Evolutionary conservation across 2,888 invertebrate species (phyloP), one percentile per base, ranked within the genome.

Genomic region (Clivina fossor): DNA sequence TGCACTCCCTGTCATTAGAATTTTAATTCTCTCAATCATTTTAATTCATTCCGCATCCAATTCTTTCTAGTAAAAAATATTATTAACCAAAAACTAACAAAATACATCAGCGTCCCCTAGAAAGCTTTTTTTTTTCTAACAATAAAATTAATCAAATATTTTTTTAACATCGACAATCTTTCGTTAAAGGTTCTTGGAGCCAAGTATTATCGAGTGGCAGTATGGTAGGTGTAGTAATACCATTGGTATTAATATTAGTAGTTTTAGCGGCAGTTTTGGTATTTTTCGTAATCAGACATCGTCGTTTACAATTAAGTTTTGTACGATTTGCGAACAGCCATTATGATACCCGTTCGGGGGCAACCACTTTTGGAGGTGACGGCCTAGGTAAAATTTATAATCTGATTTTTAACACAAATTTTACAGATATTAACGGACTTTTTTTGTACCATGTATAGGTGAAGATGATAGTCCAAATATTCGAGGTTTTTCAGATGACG

Each of bases 401-500:
- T n/a, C n/a, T n/a, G n/a, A n/a, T n/a, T n/a, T n/a, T n/a, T n/a
- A n/a, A n/a, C n/a, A n/a, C n/a, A n/a, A n/a, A n/a, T n/a, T n/a
- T n/a, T n/a, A n/a, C n/a, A n/a, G n/a, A n/a, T 19, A 38, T 18
- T 38, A 16, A 47, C 20, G 51, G 47, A 20, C 28, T 47, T 35
- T 18, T 2, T 49, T 11, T 37, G 37, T 56, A 43, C 55, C 60
- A 66, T 66, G 68, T 18, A 11, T 75, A 80, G 90, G 90, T 67
- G 90, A 91, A 63, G 90, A 90, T 68, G 90, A 92, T 68, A 85
- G 88, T 65, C 93, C 93, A 28, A 88, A 92, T 63, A 92, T 93
- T 68, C 84, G 88, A 70, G 91, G 93, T 20, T 94, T 94, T 74
- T 90, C 93, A 0, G 95, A 94, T 72, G 94, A 94, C 73, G 95